Base-by-base conservation (phyloP, 2,888 invertebrate species). In the Galerucella calmariensis region DNA sequence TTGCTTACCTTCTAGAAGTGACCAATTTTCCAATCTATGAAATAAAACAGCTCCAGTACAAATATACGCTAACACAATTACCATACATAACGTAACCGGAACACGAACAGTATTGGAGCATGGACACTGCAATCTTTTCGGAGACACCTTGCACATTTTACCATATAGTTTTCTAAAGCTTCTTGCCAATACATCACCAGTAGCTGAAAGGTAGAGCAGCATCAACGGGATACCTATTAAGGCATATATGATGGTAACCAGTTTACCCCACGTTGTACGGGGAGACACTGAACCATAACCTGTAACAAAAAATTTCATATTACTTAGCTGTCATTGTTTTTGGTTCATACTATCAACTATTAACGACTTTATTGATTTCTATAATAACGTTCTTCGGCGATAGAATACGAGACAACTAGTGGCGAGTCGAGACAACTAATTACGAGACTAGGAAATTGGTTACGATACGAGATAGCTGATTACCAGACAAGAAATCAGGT, bases 21-120 rank as follows among this genome's bases (percentile, higher is more conserved):
- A 93, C 99, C 98, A 99, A 80, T 92, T 92, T 87, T 98, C 98
- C 85, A 97, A 94, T 70, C 94, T 90, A 76, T 95, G 94, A 87
- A 99, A 99, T 79, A 98, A 90, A 75, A 95, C 89, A 0, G 97
- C 95, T 14, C 98, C 98, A 51, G 95, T 92, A 74, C 94, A 93
- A 82, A 98, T 92, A 88, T 98, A 98, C 79, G 93, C 90, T 66
- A 95, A 90, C 83, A 98, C 92, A 61, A 98, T 93, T 80, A 96
- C 89, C 76, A 97, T 89, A 85, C 97, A 97, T 68, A 98, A 90
- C 70, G 93, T 91, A 75, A 97, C 93, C 66, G 98, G 98, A 75
- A 98, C 97, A 79, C 95, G 90, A 69, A 94, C 92, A 79, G 90
- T 90, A 81, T 90, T 90, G 53, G 90, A 85, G 82, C 91, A 90